Evolutionary conservation across 2,797 vertebrate species (phyloP), one percentile per base, ranked within the genome.

Genomic region (Otolemur crassicaudatus): DNA sequence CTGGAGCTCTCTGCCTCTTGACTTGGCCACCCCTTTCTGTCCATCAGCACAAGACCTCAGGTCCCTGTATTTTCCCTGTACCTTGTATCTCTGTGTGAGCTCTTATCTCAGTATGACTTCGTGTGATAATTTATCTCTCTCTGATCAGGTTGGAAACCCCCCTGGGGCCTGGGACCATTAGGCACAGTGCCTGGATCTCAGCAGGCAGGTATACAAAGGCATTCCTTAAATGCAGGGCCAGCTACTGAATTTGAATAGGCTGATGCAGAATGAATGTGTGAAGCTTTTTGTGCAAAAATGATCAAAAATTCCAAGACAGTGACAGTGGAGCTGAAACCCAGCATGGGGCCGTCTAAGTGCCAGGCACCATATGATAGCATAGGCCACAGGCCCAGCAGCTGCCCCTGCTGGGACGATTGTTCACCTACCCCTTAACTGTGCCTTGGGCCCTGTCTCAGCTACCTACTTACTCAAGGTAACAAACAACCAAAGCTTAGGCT

Each of bases 131-230:
- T 17, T 37, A 7, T n/a, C 23, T 65, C 13, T 77, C 72, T 61
- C 2, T 11, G 25, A 73, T 31, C n/a, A 31, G 34, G 27, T 3
- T n/a, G n/a, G 67, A 63, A 27, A 65, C 27, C 7, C 20, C 14
- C 14, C 73, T 20, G 23, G 34, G 31, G 29, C 9, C 31, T 13
- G 43, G 10, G 43, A n/a, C 73, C 65, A 58, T 10, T 53, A 17
- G 56, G 25, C 76, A 19, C 46, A 12, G 84, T 37, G 37, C 43
- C 40, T 63, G 60, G 80, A 49, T 49, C 49, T 49, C 49, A 16
- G 14, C 49, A 29, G n/a, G n/a, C 0, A 61, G 40, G 75, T 22
- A 12, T 1, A 12, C 17, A 25, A 13, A 3, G 5, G 5, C 8
- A 7, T 23, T 19, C 69, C 86, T 34, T 0, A 2, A 25, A 46